Base-by-base conservation (phyloP, 2,797 vertebrate genomes). In the Hyperoplus immaculatus region DNA sequence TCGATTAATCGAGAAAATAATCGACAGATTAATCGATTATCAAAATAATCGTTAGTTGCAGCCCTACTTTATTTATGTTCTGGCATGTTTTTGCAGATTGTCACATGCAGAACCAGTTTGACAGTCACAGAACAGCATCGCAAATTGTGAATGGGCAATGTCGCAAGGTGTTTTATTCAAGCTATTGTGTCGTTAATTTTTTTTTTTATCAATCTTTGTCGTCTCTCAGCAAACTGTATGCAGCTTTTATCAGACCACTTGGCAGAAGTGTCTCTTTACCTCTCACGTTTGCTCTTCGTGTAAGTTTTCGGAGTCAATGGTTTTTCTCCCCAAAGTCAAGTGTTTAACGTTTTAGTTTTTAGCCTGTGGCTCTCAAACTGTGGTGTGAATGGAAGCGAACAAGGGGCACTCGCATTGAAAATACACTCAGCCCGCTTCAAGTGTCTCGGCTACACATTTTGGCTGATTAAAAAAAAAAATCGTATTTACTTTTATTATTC, bases 291-390 rank as follows among this genome's bases (percentile, higher is more conserved):
- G 65, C 53, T 84, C 61, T 59, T 69, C 29, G 21, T 79, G 79
- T 79, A 83, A 90, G 82, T 86, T 83, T 29, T 77, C 4, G 1
- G 68, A 84, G 87, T 87, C 87, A 83, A 86, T 49, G 59, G 72
- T 78, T 59, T 89, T 60, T 29, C 29, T 29, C 29, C 13, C 79
- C 46, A 39, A 72, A 75, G 84, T 88, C 72, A 75, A 89, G 88
- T 63, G 81, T 81, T 66, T 18, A 75, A 64, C 56, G 18, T 82
- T 78, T 82, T 78, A 54, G 53, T 49, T 78, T 68, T 63, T 4
- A 47, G 51, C 63, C 56, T 8, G 54, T 29, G 63, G 54, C 84
- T 81, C 72, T 80, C 63, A 42, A 69, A 58, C 54, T 12, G 60
- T 14, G 70, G 49, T 57, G 72, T 81, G 82, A 85, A 85, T 78